Conservation (phyloP, 2,113 vertebrate species). For the Oceanodroma tethys region DNA sequence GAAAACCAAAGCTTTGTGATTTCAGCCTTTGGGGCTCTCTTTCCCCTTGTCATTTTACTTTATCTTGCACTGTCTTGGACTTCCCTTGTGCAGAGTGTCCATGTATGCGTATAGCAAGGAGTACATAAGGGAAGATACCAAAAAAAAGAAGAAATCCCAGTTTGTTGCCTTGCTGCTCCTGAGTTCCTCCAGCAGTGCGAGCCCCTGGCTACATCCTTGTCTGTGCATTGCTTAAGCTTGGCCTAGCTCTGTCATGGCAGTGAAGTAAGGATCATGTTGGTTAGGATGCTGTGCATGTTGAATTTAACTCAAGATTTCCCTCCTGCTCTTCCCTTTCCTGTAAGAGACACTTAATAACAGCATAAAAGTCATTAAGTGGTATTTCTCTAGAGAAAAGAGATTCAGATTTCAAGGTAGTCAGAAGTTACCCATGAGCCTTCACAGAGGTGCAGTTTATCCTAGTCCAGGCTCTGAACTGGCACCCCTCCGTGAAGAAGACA, state of each 20-base stretch:
- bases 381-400: conserved; percentile 13
- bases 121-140: neutral
- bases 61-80: neutral
- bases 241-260: neutral
- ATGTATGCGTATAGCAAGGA: neutral
- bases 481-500: neutral
- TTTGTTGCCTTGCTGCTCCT: neutral
- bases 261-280: neutral
- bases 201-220: conserved; percentile 3
- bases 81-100: neutral
- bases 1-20: neutral
- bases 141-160: neutral
- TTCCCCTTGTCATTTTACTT: neutral
- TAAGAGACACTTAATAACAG: neutral
- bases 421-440: neutral
- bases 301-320: conserved; percentile 31
- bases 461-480: neutral
- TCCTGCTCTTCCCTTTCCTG: neutral
- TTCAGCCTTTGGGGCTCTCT: neutral
- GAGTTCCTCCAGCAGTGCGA: conserved; percentile 9
- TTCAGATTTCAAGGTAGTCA: neutral
- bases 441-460: neutral
- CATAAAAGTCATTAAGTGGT: conserved; percentile 19
- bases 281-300: conserved; percentile 9
- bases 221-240: conserved; percentile 2